These are phyloP conservation scores for Trissoscelio sp. DNA, from an alignment of 2,888 invertebrate genomes.

Conservation along the genomic window DNA sequence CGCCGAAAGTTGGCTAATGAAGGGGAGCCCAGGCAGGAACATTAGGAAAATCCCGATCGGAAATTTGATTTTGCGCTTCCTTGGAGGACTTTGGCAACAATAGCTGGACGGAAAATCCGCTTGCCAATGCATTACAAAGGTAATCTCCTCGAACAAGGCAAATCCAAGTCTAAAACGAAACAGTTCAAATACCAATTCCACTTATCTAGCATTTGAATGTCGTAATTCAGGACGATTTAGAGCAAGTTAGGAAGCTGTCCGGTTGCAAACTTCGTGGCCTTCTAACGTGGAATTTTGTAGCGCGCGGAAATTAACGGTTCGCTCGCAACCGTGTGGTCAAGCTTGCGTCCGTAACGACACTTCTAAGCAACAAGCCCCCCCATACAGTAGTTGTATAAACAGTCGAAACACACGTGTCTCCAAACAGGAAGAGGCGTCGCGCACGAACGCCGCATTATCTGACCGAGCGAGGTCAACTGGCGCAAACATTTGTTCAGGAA, in stretches of 20 bases:
- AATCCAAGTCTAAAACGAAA: constrained; percentile 62
- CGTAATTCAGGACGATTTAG: constrained; percentile 61
- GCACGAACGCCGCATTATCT: constrained; percentile 75
- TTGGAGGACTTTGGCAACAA: too few relatives aligned
- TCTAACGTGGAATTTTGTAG: constrained; percentile 44
- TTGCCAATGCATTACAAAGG: constrained; percentile 48
- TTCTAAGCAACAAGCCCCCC: constrained; percentile 55
- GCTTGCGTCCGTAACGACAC: constrained; percentile 51
- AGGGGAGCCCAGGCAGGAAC: too few relatives aligned
- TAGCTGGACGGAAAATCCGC: constrained; percentile 38
- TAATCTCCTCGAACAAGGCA: constrained; percentile 59
- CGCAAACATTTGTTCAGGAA: constrained; percentile 80
- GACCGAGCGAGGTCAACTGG: constrained; percentile 72
- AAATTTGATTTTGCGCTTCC: too few relatives aligned
- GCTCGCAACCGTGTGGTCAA: constrained; percentile 48
- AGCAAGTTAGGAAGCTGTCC: constrained; percentile 51
- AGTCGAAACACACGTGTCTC: constrained; percentile 65
- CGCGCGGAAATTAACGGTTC: constrained; percentile 59
- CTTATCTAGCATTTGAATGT: constrained; percentile 60
- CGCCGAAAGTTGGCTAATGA: too few relatives aligned
- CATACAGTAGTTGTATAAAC: constrained; percentile 60
- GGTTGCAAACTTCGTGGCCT: constrained; percentile 40
- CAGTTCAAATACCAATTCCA: constrained; percentile 61
- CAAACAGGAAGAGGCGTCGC: constrained; percentile 76
- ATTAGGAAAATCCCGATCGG: too few relatives aligned